These are phyloP conservation scores for Dicyrtomina minuta DNA, from an alignment of 2,888 invertebrate genomes.

Conservation along the genomic window DNA sequence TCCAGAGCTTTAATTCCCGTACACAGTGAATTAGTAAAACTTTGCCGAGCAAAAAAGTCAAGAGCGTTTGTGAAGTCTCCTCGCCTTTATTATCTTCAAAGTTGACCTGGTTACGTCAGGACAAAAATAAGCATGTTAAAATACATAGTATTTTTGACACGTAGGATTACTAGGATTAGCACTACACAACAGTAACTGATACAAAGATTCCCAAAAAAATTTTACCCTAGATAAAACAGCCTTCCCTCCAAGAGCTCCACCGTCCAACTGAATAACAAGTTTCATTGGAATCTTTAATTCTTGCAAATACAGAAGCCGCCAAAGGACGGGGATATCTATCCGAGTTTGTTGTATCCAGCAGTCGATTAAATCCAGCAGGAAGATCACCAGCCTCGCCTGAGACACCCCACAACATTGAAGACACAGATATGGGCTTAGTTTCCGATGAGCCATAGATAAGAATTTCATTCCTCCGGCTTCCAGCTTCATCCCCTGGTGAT, in stretches of 20 bases:
- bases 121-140: neutral
- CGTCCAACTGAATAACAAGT: conserved; percentile 53
- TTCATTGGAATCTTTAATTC: conserved; percentile 41
- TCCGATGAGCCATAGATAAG: too few relatives aligned
- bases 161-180: neutral
- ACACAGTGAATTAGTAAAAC: conserved; percentile 69
- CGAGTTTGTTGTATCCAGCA: conserved; percentile 49
- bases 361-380: conserved; percentile 38
- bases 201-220: too few relatives aligned
- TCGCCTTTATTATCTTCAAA: conserved; percentile 62
- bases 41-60: conserved; percentile 61
- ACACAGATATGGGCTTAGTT: too few relatives aligned
- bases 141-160: neutral
- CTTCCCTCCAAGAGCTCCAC: conserved; percentile 65
- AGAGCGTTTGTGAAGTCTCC: conserved; percentile 61
- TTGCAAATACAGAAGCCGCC: conserved; percentile 47
- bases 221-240: conserved; percentile 77
- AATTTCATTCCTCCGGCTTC: conserved; percentile 3
- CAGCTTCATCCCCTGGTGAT: neutral
- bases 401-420: too few relatives aligned
- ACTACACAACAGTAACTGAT: too few relatives aligned
- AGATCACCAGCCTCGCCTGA: too few relatives aligned
- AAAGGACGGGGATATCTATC: conserved; percentile 51
- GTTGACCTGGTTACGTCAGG: conserved; percentile 65
- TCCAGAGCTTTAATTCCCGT: conserved; percentile 54